phyloP scores from a whole-genome alignment of 2,888 invertebrate genomes.

The Apotomis turbidana region DNA sequence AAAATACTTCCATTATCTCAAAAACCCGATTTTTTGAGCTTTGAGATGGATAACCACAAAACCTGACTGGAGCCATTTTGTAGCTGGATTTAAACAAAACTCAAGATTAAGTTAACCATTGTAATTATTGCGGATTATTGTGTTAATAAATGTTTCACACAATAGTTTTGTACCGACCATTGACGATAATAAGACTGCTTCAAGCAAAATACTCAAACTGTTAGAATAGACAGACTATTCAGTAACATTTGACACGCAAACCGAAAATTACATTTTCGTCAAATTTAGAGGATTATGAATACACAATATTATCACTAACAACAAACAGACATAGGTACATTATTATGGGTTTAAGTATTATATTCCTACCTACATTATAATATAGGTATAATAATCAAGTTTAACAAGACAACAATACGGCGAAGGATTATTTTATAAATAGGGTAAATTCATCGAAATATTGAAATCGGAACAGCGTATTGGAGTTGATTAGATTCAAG shows the following conservation, averaged over 20 bases:
- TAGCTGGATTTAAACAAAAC: too few species aligned
- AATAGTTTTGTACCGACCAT: too few species aligned
- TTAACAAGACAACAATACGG: conserved; percentile 41
- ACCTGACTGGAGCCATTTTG: too few species aligned
- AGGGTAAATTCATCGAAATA: conserved; percentile 50
- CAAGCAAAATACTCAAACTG: too few species aligned
- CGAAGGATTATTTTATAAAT: conserved; percentile 34
- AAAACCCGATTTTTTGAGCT: too few species aligned
- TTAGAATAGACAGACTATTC: too few species aligned
- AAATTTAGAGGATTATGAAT: not conserved
- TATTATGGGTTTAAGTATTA: conserved; percentile 36
- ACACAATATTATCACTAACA: conserved; percentile 24
- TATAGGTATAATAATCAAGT: conserved; percentile 31
- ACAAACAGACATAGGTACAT: conserved; percentile 14
- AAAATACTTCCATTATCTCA: too few species aligned
- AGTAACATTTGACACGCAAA: not conserved
- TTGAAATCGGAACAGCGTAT: conserved; percentile 27
- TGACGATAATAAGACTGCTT: too few species aligned
- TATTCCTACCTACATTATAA: conserved; percentile 27
- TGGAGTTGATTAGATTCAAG: conserved; percentile 22
- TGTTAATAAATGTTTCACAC: too few species aligned
- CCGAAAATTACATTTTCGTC: conserved; percentile 1
- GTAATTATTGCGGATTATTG: too few species aligned
- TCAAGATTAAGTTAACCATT: too few species aligned
- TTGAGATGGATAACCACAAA: too few species aligned